Evolutionary conservation across 2,797 vertebrate genomes (phyloP), one percentile per base, ranked within the genome.

Genomic region (Crocodylus rhombifer): DNA sequence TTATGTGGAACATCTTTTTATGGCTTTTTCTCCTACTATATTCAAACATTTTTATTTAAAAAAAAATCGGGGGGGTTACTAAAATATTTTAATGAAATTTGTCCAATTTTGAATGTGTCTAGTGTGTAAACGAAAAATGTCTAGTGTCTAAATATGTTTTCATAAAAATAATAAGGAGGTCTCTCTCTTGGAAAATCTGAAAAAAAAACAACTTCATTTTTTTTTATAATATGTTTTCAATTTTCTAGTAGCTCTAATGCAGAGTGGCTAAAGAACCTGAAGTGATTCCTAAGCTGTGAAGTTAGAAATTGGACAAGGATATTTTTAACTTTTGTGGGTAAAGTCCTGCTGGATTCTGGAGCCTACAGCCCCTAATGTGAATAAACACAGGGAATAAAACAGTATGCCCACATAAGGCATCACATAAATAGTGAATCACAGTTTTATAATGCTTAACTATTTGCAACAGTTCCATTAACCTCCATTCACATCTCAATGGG

Each of bases 171-270:
- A 11, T 21, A 67, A 67, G 33, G 36, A 51, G 16, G 36, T 33
- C 14, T 73, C 36, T 89, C 58, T 84, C 95, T 90, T 62, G 81
- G 71, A 61, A 5, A 25, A 85, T 87, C 91, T 81, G 77, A 90
- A 95, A 60, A 26, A 87, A 92, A 88, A 63, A 3, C 21, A 21
- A 73, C 11, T 71, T 71, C 20, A 16, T 14, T 15, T 73, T 51
- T 14, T 21, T 26, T 26, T 73, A 23, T 20, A 33, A 67, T 20
- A 13, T 5, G 30, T 12, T 67, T 67, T 33, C 30, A 51, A 21
- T 67, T 33, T 67, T 67, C 33, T 25, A 73, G 13, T 23, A 15
- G 23, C 36, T 51, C 36, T 73, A 4, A 26, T 51, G 36, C 26
- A 18, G 25, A 73, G 14, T 7, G 14, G 23, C 36, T 15, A 14